phyloP scores from a whole-genome alignment of 2,113 vertebrate species.

The Heterochromis multidens region DNA sequence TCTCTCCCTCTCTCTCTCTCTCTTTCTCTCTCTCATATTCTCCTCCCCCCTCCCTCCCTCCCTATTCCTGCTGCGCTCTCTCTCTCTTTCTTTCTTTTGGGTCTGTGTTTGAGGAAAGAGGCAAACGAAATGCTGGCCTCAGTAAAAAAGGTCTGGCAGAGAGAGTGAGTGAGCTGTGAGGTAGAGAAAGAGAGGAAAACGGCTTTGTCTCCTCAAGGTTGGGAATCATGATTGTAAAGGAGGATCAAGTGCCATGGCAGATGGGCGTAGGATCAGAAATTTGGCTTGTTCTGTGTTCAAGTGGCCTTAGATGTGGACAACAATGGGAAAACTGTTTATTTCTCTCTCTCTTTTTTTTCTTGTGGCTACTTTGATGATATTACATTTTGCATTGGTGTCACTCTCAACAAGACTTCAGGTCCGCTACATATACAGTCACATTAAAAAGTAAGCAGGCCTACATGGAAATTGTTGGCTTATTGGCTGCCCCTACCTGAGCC shows the following conservation, averaged over 20 bases:
- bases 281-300: not conserved
- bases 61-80: not conserved
- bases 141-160: not conserved
- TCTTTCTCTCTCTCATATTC: not conserved
- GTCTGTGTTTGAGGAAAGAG: slow-evolving; percentile 31
- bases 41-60: not conserved
- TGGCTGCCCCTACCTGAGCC: not conserved
- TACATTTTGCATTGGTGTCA: not conserved
- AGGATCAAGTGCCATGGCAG: slow-evolving; percentile 4
- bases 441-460: not conserved
- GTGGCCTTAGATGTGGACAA: not conserved
- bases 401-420: not conserved
- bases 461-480: not conserved
- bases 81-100: not conserved
- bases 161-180: not conserved
- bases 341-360: not conserved
- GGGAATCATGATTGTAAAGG: slow-evolving; percentile 16
- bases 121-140: slow-evolving; percentile 6
- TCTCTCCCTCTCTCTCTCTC: not conserved
- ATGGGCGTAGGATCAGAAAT: not conserved
- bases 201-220: not conserved
- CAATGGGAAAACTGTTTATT: not conserved
- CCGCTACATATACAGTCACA: not conserved
- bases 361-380: not conserved
- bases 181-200: not conserved